Evolutionary conservation across 23 tunicate species (phyloP), one percentile per base, ranked within the genome.

Genomic region (Phallusia fumigata): DNA sequence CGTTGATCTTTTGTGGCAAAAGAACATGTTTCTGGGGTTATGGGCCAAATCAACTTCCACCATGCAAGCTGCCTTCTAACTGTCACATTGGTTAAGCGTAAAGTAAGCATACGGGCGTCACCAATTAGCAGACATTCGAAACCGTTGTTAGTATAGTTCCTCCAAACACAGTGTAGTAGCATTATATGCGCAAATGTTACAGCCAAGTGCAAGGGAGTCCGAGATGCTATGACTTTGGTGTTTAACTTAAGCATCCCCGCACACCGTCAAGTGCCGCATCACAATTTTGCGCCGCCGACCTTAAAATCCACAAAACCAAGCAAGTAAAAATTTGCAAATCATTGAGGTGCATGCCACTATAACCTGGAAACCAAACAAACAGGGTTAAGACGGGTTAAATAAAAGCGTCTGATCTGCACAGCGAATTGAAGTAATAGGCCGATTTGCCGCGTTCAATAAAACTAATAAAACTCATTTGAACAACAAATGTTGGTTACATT

Each of bases 391-490:
- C 8, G 28, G 8, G 69, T 21, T 58, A 13, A 8, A 13, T 58
- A 40, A 40, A 40, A 40, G 47, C 47, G 47, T 40, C 47, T 40
- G 47, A 40, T 40, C 47, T 58, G 28, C 69, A 58, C 69, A 58
- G 69, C 69, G 69, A 24, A 2, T 58, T 58, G 69, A 58, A 58
- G 69, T 58, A 58, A 58, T 58, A 58, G 69, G 69, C 16, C 69
- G 69, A 21, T 58, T 58, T 21, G 69, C 28, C 69, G 16, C 28
- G 26, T 58, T 58, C 69, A 58, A 58, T 58, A 24, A 58, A 22
- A 58, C 28, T 24, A 40, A 40, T 10, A 58, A 58, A 21, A 24
- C 11, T 58, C 26, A 58, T 1, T 21, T 13, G 13, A 58, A 58
- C 26, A 58, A 58, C 26, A 58, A 58, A 21, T 58, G 69, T 58